Conservation (phyloP, 23 tunicate genomes). For the Styela clava region DNA sequence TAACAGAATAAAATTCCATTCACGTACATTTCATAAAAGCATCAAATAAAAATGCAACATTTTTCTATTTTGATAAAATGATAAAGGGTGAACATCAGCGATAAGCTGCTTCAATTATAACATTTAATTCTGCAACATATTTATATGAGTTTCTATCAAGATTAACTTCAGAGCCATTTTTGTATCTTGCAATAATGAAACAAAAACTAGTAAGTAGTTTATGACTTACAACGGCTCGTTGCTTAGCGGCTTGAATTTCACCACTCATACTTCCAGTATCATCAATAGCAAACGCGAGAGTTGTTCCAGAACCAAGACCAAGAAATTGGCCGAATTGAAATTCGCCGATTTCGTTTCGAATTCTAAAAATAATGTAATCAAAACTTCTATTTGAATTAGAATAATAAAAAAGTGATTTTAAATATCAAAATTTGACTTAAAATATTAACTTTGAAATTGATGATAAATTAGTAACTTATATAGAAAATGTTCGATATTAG, state of each 20-base stretch:
- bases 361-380: slow-evolving; percentile 10
- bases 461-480: too few relatives aligned
- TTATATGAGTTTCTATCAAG: not conserved
- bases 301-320: slow-evolving; percentile 49
- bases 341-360: slow-evolving; percentile 60
- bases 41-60: too few relatives aligned
- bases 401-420: not conserved
- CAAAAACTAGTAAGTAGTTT: too few relatives aligned
- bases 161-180: not conserved
- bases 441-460: not conserved
- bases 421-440: too few relatives aligned
- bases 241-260: slow-evolving; percentile 59
- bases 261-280: slow-evolving; percentile 67
- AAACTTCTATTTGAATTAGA: not conserved
- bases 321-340: slow-evolving; percentile 35
- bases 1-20: too few relatives aligned
- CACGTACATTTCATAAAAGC: too few relatives aligned
- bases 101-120: too few relatives aligned
- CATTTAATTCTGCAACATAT: not conserved
- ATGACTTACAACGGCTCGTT: slow-evolving; percentile 37
- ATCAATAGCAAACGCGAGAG: slow-evolving; percentile 67
- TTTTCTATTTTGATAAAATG: too few relatives aligned
- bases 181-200: too few relatives aligned
- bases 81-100: too few relatives aligned
- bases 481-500: too few relatives aligned